Percentiles rank a stretch among this genome's conserved stretches.
Evolutionary conservation across 2,797 vertebrate species (phyloP).

Genomic region (Oreonectes daqikongensis): DNA sequence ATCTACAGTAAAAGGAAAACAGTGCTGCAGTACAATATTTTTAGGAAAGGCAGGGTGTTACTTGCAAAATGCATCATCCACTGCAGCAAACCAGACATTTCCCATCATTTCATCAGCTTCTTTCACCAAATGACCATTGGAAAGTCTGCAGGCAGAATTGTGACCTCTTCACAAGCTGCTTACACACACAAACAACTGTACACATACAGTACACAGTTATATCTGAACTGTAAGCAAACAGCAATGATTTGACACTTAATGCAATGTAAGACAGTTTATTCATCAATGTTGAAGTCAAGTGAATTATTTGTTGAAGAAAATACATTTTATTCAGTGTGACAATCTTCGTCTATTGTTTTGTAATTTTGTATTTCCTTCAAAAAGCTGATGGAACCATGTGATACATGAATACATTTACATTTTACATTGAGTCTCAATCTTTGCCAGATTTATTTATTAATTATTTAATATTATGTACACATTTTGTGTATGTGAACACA

Average conservation of each 20-base stretch:
- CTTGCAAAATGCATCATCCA: constrained; percentile 33
- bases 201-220: neutral
- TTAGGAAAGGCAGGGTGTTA: constrained; percentile 11
- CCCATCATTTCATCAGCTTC: constrained; percentile 38
- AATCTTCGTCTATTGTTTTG: too few relatives aligned
- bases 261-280: neutral
- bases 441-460: too few relatives aligned
- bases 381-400: too few relatives aligned
- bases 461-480: too few relatives aligned
- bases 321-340: too few relatives aligned
- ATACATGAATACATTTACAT: too few relatives aligned
- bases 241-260: neutral
- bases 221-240: neutral
- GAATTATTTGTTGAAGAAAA: neutral
- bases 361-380: too few relatives aligned
- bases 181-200: constrained; percentile 9
- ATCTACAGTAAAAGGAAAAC: constrained; percentile 25
- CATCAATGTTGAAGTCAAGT: neutral
- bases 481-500: too few relatives aligned
- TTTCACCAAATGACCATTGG: constrained; percentile 34
- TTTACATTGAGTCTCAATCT: too few relatives aligned
- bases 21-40: neutral
- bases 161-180: constrained; percentile 7
- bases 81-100: constrained; percentile 24
- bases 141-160: constrained; percentile 18